Evolutionary conservation across 53 echinoderm and acorn worm species (phyloP).

Genomic region (Pentamera pediparva): DNA sequence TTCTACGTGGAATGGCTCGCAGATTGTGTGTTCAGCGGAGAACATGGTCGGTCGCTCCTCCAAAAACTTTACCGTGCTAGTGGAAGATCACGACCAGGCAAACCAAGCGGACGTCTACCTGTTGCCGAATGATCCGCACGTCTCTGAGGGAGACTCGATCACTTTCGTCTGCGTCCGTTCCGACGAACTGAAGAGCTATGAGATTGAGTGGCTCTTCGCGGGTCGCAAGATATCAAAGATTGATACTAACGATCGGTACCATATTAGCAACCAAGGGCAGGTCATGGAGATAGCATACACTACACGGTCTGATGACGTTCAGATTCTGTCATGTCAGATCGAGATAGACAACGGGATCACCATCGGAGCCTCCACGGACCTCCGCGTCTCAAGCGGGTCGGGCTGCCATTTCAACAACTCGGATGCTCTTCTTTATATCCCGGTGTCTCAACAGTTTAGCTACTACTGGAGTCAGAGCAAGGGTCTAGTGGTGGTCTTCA

Average conservation of each 20-base stretch:
- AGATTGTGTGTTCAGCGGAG: constrained; percentile 13
- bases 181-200: neutral
- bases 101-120: neutral
- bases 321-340: constrained; percentile 14
- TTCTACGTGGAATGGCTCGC: constrained; percentile 1
- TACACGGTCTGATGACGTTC: constrained; percentile 1
- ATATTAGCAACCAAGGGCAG: constrained; percentile 10
- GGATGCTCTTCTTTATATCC: neutral
- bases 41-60: constrained; percentile 9
- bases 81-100: constrained; percentile 8
- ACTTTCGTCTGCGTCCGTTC: constrained; percentile 14
- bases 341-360: constrained; percentile 16
- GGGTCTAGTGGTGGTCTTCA: neutral
- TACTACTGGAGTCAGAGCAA: constrained; percentile 4
- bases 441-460: neutral
- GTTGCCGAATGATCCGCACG: neutral
- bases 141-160: constrained; percentile 9
- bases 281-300: neutral
- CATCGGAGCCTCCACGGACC: constrained; percentile 8
- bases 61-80: neutral
- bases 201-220: constrained; percentile 7
- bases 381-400: neutral
- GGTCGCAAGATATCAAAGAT: constrained; percentile 11
- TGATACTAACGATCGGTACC: neutral
- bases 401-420: neutral